Percentiles rank a stretch among this genome's conserved stretches.
Conservation (phyloP, 2,113 vertebrate genomes). For the Candoia aspera region DNA sequence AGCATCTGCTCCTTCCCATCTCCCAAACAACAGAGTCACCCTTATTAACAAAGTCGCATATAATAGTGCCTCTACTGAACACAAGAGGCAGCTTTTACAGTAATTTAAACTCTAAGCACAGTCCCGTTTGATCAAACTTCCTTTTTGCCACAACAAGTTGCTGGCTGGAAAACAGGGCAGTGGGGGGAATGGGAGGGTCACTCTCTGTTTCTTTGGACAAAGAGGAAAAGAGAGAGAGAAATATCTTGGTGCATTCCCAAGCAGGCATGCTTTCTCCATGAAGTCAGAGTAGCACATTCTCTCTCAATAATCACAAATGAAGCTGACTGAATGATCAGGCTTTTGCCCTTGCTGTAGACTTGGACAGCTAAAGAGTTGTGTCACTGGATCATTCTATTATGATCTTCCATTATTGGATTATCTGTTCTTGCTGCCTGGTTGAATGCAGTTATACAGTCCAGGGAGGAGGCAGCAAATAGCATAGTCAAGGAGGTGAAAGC, state of each 20-base stretch:
- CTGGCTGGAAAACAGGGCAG: neutral
- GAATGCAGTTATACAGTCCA: neutral
- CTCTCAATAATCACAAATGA: neutral
- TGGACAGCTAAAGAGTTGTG: neutral
- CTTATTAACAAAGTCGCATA: slow-evolving; percentile 39
- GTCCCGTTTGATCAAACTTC: neutral
- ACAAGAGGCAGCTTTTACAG: slow-evolving; percentile 3
- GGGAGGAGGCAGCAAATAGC: neutral
- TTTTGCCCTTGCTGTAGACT: neutral
- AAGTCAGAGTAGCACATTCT: slow-evolving; percentile 6
- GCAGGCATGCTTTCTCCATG: slow-evolving; percentile 3
- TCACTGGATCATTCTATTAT: neutral
- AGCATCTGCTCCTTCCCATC: neutral
- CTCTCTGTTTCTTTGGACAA: neutral
- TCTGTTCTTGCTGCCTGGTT: neutral
- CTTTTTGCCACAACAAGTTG: neutral
- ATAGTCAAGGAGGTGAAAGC: neutral
- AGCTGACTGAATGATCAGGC: neutral
- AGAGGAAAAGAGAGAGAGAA: fast-evolving
- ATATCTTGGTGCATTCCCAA: neutral
- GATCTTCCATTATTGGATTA: neutral
- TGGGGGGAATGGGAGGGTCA: slow-evolving; percentile 7
- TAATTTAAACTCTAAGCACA: slow-evolving; percentile 12
- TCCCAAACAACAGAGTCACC: slow-evolving; percentile 59
- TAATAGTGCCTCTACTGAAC: slow-evolving; percentile 46